phyloP scores from a whole-genome alignment of 2,113 vertebrate species.

The Cryptotis parvus region DNA sequence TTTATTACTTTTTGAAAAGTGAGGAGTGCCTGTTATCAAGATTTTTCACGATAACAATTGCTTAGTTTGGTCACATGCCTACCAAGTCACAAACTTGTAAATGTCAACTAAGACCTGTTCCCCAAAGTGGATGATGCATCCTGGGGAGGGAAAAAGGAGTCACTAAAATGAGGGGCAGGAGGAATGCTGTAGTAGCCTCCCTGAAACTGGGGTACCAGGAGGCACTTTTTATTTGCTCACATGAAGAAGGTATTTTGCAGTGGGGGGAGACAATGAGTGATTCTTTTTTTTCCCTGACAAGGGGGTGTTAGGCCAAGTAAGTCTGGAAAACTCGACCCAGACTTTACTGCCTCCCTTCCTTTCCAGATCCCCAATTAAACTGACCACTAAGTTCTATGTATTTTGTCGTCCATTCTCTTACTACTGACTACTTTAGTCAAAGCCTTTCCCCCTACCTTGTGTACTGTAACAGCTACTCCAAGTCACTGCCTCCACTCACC shows the following conservation, averaged over 20 bases:
- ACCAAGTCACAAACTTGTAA: slow-evolving; percentile 38
- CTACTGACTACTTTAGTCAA: neutral
- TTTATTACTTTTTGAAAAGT: neutral
- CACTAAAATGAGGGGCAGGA: too few species aligned
- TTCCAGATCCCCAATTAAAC: neutral
- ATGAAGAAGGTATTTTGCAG: too few species aligned
- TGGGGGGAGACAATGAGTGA: too few species aligned
- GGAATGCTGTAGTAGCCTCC: too few species aligned
- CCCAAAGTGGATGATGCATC: neutral
- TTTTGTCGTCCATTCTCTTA: slow-evolving; percentile 22
- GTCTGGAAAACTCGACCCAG: too few species aligned
- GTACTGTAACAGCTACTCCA: neutral
- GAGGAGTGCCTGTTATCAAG: slow-evolving; percentile 14
- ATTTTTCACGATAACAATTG: neutral
- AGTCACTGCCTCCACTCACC: slow-evolving; percentile 1
- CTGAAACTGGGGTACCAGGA: too few species aligned
- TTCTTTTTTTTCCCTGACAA: too few species aligned
- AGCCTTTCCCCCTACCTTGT: neutral
- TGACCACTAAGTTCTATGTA: neutral
- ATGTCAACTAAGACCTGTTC: neutral
- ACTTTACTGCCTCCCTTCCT: neutral
- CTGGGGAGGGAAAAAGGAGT: too few species aligned
- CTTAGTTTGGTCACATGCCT: neutral
- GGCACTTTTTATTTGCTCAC: too few species aligned
- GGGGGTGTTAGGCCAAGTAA: too few species aligned